Base-by-base conservation (phyloP, 2,888 invertebrate genomes). In the Cyrtodaria siliqua region DNA sequence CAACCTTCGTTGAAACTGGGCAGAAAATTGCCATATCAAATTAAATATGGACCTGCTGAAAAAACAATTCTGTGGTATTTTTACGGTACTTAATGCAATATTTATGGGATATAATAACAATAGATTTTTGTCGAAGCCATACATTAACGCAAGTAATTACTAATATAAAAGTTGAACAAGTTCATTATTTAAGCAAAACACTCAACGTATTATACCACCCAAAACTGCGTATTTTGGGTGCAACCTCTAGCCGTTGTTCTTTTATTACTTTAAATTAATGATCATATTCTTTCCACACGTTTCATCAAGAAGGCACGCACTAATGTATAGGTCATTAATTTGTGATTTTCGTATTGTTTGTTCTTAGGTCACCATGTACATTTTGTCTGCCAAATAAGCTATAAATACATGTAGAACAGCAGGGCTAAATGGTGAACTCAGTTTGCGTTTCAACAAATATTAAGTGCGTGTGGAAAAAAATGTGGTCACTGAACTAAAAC, bases 21-120 rank as follows among this genome's bases (percentile, higher is more conserved):
- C 70, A 61, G 75, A 72, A 79, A 75, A 79, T 79, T 68, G 53
- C 69, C 53, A 52, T 80, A 76, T 80, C 76, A 44, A 61, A 66
- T 80, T 68, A 53, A 62, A 72, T 64, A 53, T 55, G 53, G 47
- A 67, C 55, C 24, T 29, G 29, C 66, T 29, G 47, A 49, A 42
- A 69, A 66, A 76, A 75, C 72, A 76, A 69, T 80, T 70, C 76
- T 29, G 56, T 26, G 73, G 73, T 68, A 71, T 76, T 80, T 68
- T 80, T 66, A 72, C 59, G 76, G 61, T 69, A 69, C 69, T 73
- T 73, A 73, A 64, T 69, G 61, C 66, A 69, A 64, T 73, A 70
- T 73, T 76, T 73, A 80, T 80, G 66, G 50, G 16, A 14, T 56
- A 42, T 50, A 55, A n/a, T 38, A 60, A 79, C 68, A 71, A 75